These are phyloP conservation scores for Merops nubicus DNA, from an alignment of 2,113 vertebrate genomes.

Conservation along the genomic window DNA sequence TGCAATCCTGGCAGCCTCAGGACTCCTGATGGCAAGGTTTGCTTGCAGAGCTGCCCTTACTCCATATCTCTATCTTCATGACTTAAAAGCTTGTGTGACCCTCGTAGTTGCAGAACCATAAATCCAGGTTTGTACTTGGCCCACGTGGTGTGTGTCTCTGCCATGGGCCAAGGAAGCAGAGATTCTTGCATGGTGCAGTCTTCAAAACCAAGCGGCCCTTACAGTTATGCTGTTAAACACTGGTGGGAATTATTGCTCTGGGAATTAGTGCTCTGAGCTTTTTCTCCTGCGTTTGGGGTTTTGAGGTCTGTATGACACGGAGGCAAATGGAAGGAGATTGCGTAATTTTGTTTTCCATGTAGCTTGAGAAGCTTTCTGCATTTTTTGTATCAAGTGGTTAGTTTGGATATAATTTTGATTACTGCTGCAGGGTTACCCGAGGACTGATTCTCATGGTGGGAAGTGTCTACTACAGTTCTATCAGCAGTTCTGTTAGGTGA, in stretches of 20 bases:
- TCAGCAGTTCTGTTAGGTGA: not conserved
- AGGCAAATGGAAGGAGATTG: not conserved
- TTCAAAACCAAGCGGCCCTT: slow-evolving; percentile 23
- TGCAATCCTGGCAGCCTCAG: not conserved
- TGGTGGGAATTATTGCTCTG: not conserved
- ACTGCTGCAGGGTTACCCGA: not conserved
- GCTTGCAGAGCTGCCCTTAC: not conserved
- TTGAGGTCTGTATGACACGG: not conserved
- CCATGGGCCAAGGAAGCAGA: not conserved
- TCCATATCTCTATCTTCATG: not conserved
- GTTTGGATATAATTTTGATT: not conserved
- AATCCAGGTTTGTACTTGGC: slow-evolving; percentile 5
- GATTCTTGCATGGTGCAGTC: not conserved
- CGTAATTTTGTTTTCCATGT: not conserved
- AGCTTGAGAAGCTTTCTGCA: not conserved
- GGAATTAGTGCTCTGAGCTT: not conserved
- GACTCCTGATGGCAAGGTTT: not conserved
- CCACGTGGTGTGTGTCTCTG: not conserved
- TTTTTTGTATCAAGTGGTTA: slow-evolving; percentile 11
- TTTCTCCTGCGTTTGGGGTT: not conserved
- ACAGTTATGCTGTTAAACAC: not conserved
- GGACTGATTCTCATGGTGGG: not conserved
- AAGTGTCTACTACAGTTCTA: not conserved
- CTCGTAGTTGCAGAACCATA: not conserved
- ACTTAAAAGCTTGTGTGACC: not conserved